Evolutionary conservation across 1,140 invertebrate genomes (phyloP), one percentile per base, ranked within the genome.

Genomic region (Onthophagus taurus): DNA sequence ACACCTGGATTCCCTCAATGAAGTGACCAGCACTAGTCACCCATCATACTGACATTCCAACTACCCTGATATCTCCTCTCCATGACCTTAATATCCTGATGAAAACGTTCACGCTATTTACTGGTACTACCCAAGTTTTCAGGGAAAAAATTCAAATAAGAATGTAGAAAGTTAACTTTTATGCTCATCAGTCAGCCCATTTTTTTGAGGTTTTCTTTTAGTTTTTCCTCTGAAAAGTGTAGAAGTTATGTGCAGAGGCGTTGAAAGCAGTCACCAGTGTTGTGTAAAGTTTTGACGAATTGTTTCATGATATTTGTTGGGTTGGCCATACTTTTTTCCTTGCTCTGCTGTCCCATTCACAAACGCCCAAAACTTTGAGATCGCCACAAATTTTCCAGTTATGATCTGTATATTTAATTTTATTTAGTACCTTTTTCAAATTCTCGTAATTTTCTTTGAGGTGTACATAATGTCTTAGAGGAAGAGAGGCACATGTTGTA

Each of bases 391-490:
- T n/a, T 26, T 7, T 26, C 24, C 24, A 26, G 24, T 26, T 26
- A 26, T 26, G 24, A 26, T 26, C n/a, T 26, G 24, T 26, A 26
- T 26, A 26, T 26, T n/a, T 26, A 26, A 26, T 26, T 26, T 26
- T 26, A 26, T 26, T 26, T 26, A 26, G n/a, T n/a, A n/a, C 24
- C 24, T 26, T 26, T 26, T 26, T 26, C 24, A 26, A 26, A 26
- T 26, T 7, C n/a, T 26, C n/a, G 24, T 26, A 26, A 26, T 26
- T 26, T 26, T 26, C 24, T 26, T 26, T 26, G 7, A 26, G 24
- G 24, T 26, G n/a, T 26, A 26, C 24, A n/a, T n/a, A n/a, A n/a
- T n/a, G n/a, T n/a, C n/a, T n/a, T n/a, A n/a, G n/a, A n/a, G n/a
- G n/a, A n/a, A n/a, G n/a, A n/a, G n/a, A n/a, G n/a, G n/a, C n/a